phyloP scores from a whole-genome alignment of 2,888 invertebrate species.

The Prosopocoilus inquinatus region DNA sequence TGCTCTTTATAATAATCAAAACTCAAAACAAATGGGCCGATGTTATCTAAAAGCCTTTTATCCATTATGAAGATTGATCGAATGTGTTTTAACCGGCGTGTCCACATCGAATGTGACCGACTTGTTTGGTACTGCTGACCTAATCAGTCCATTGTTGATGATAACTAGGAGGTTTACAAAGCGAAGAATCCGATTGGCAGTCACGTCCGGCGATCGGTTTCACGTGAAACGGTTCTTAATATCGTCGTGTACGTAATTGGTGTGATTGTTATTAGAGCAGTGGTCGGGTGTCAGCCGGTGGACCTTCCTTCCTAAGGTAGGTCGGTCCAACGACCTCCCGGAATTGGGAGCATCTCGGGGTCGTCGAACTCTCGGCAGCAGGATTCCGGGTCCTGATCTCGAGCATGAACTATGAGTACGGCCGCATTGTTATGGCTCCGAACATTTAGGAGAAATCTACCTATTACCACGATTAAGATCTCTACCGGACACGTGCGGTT shows the following conservation, averaged over 20 bases:
- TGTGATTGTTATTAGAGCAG: conserved; percentile 16
- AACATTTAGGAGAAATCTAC: conserved; percentile 17
- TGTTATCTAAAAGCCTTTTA: too few relatives aligned
- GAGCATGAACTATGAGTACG: conserved; percentile 21
- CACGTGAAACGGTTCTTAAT: too few relatives aligned
- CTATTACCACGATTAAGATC: background rate
- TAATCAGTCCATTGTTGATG: too few relatives aligned
- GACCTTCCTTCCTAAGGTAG: conserved; percentile 13
- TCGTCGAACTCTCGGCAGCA: conserved; percentile 23
- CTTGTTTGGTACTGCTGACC: too few relatives aligned
- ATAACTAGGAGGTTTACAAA: too few relatives aligned
- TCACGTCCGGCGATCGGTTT: too few relatives aligned
- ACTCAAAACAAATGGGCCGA: too few relatives aligned
- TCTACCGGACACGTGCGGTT: background rate
- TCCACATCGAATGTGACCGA: too few relatives aligned
- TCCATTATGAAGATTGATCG: too few relatives aligned
- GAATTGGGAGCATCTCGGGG: conserved; percentile 28
- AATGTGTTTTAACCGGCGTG: too few relatives aligned
- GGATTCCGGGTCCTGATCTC: conserved; percentile 25
- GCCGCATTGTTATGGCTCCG: conserved; percentile 19
- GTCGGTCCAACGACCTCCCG: conserved; percentile 27
- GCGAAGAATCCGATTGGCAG: too few relatives aligned
- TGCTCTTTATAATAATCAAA: too few relatives aligned
- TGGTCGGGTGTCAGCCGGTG: conserved; percentile 12
- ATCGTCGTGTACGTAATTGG: conserved; percentile 3